Conservation (phyloP, 2,113 vertebrate genomes). For the Amphilophus citrinellus region DNA sequence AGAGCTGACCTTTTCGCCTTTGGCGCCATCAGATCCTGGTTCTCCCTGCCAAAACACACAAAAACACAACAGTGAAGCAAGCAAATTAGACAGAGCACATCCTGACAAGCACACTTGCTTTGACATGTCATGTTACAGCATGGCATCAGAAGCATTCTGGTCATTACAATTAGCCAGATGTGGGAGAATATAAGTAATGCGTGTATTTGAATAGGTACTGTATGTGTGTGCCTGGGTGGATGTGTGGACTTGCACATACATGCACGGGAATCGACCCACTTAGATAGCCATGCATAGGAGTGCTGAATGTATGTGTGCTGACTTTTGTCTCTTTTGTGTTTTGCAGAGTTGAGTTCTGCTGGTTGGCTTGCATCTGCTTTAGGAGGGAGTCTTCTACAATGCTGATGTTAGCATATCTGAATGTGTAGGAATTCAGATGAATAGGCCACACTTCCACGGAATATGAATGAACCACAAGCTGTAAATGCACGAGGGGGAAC, state of each 20-base stretch:
- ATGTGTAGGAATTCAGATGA: constrained; percentile 49
- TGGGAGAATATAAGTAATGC: background rate
- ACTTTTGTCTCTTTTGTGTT: constrained; percentile 4
- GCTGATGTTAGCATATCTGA: constrained; percentile 58
- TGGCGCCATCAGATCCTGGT: constrained; percentile 72
- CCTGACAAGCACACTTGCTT: background rate
- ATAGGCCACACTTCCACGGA: constrained; percentile 42
- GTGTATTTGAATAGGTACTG: background rate
- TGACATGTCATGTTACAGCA: constrained; percentile 1
- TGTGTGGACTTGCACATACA: background rate
- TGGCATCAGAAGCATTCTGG: background rate
- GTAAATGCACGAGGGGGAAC: constrained; percentile 30
- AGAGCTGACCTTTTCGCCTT: constrained; percentile 82
- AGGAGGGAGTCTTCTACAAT: constrained; percentile 20
- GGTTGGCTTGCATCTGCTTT: constrained; percentile 41
- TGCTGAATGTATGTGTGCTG: background rate
- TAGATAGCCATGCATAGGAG: background rate
- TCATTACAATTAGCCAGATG: constrained; percentile 34
- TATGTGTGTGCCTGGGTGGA: background rate
- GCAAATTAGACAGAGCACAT: constrained; percentile 16
- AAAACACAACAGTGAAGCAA: constrained; percentile 24
- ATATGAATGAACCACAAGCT: constrained; percentile 53
- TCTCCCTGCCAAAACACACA: constrained; percentile 76
- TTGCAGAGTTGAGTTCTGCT: constrained; percentile 20
- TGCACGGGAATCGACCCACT: background rate